Base-by-base conservation (phyloP, 2,888 invertebrate genomes). In the Gryllus longicercus region DNA sequence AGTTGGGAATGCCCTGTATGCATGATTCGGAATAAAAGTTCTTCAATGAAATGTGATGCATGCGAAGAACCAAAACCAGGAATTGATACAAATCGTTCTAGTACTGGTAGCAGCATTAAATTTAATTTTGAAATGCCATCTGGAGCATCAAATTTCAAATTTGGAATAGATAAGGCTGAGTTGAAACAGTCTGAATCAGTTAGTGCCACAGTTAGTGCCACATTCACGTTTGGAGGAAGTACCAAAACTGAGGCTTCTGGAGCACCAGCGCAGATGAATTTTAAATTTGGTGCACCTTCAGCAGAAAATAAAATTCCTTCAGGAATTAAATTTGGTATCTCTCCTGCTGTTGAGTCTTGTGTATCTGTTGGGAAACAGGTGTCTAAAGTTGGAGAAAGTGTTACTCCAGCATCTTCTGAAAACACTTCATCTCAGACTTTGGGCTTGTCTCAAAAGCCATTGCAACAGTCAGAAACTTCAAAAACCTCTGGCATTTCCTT, bases 1-100 rank as follows among this genome's bases (percentile, higher is more conserved):
- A 86, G 86, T 12, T 93, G 92, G 92, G 88, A 89, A 81, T 92
- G 92, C 83, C 85, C 87, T 21, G 87, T 87, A 4, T 92, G 92
- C 84, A 87, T 91, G 88, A 86, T 91, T 2, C 87, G 86, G 78
- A 92, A 92, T 83, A 87, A 89, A 79, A 84, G 84, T 4, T 87
- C 87, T 0, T 84, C 84, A 1, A 84, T 78, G 0, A 88, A 88
- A 79, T 92, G 92, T 85, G 86, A 87, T 1, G 90, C 91, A 3
- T 92, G 92, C 84, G 86, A 87, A 82, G 86, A 89, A 5, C 86
- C 86, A 14, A 90, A 89, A 84, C 87, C 89, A 2, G 85, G 85
- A n/a, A 82, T 79, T 63, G 63, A 63, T 63, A 63, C 14, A 63
- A 63, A 63, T n/a, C 14, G n/a, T 63, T 14, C n/a, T 63, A n/a